Evolutionary conservation across 2,797 vertebrate genomes (phyloP), one percentile per base, ranked within the genome.

Genomic region (Parauchenoglanis ngamensis): DNA sequence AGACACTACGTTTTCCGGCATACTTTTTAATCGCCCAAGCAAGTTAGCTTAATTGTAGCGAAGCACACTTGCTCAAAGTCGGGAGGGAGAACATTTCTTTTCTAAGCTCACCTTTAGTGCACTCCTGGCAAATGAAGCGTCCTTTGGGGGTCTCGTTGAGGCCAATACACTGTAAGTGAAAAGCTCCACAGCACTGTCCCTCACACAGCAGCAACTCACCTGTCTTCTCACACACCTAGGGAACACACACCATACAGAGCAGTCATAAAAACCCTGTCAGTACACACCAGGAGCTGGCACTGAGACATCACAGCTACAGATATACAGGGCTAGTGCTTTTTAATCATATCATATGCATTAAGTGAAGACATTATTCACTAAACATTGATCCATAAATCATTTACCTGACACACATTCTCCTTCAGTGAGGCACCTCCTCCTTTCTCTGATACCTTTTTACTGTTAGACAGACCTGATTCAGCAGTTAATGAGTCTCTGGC

Each of bases 331-430:
- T n/a, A 49, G 31, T 12, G 44, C 72, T 12, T 75, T 49, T 15
- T 12, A 44, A 59, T 46, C 23, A 21, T 8, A 15, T 19, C 11
- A 17, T 56, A 77, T 4, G 17, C n/a, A 31, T 28, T 65, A 17
- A 56, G n/a, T 40, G 12, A 12, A 54, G 44, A 4, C 79, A 21
- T 28, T 67, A 54, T 54, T 52, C 2, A 8, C 49, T 52, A 56
- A 31, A 21, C 28, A 21, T 56, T 61, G 12, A 61, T 40, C 11
- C 52, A 17, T 56, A 63, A 31, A 28, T 23, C 12, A 44, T 90
- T 92, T 95, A 99, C 98, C 98, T 99, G 98, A 93, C 98, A 99
- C 88, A 99, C 98, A 4, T 97, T 99, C 94, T 99, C 98, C 94
- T 98, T 99, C 89, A 98, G 95, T 17, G 97, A 96, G 4, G 97